Base-by-base conservation (phyloP, 2,888 invertebrate species). In the Lagria hirta region DNA sequence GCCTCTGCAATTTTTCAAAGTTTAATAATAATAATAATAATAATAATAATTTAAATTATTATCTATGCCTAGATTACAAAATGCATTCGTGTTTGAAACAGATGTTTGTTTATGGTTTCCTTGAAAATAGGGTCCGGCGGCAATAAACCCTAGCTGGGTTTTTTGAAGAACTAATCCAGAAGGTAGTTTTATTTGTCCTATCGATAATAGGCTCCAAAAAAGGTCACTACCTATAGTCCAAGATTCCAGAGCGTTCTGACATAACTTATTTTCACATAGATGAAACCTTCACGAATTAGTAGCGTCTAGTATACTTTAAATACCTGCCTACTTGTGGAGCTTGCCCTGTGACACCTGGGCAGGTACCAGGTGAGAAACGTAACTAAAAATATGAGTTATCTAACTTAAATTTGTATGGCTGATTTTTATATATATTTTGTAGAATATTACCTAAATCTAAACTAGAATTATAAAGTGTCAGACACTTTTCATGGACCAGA, bases 391-490 rank as follows among this genome's bases (percentile, higher is more conserved):
- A 4, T 21, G 35, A 29, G 35, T 32, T 28, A 35, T 12, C 15
- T 28, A 29, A 35, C 35, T 35, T 21, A 21, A 30, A 30, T 20
- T 30, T 30, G 2, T 30, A 30, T 15, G 30, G 3, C 30, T 30
- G 17, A 30, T 30, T 22, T 30, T 30, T 30, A 30, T 16, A 30
- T 30, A 30, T 30, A 16, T 30, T 3, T 30, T 2, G 17, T 30
- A 30, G 30, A 30, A 30, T 30, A 30, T 34, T 18, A 34, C 11
- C n/a, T n/a, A n/a, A n/a, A n/a, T 34, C 34, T 34, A 14, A 34
- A 34, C 11, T 34, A n/a, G n/a, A n/a, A n/a, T n/a, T n/a, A n/a
- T n/a, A n/a, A n/a, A n/a, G n/a, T n/a, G n/a, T n/a, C n/a, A n/a
- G n/a, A n/a, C n/a, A n/a, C n/a, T n/a, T n/a, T n/a, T n/a, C n/a